Percentiles rank a stretch among this genome's conserved stretches.
These are phyloP conservation scores for Pluvianellus socialis DNA, from an alignment of 2,113 vertebrate species.

Conservation along the genomic window DNA sequence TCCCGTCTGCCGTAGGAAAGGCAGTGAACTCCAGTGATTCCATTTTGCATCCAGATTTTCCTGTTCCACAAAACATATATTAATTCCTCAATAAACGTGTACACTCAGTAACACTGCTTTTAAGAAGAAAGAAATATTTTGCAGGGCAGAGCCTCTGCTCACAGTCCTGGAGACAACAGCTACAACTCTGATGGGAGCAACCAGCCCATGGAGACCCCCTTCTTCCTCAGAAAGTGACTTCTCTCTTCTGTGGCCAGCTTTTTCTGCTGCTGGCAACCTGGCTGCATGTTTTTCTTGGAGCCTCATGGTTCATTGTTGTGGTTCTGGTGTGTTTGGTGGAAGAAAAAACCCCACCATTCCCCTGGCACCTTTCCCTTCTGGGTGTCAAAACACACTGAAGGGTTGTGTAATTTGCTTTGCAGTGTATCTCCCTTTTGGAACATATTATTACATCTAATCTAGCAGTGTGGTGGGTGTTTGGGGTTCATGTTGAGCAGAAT, in stretches of 20 bases:
- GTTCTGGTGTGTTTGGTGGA: neutral
- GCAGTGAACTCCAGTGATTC: neutral
- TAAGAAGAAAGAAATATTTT: neutral
- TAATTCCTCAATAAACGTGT: neutral
- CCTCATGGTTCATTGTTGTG: neutral
- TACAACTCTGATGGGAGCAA: neutral
- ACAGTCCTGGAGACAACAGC: neutral
- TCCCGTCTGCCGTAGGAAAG: neutral
- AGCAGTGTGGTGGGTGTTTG: slow-evolving; percentile 4
- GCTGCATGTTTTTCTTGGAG: neutral
- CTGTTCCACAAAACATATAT: neutral
- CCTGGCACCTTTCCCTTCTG: neutral
- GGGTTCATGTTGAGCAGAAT: slow-evolving; percentile 33
- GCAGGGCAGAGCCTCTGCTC: neutral
- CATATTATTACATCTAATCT: neutral
- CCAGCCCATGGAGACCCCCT: too few species aligned
- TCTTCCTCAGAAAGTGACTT: neutral
- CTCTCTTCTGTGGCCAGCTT: neutral
- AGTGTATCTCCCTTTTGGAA: slow-evolving; percentile 1
- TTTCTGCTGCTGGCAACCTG: neutral
- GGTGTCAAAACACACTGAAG: neutral
- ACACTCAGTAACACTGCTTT: neutral
- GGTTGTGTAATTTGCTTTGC: neutral
- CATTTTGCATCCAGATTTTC: neutral
- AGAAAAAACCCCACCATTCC: neutral